These are phyloP conservation scores for Cynoglossus semilaevis DNA, from an alignment of 2,113 vertebrate genomes.

Conservation along the genomic window DNA sequence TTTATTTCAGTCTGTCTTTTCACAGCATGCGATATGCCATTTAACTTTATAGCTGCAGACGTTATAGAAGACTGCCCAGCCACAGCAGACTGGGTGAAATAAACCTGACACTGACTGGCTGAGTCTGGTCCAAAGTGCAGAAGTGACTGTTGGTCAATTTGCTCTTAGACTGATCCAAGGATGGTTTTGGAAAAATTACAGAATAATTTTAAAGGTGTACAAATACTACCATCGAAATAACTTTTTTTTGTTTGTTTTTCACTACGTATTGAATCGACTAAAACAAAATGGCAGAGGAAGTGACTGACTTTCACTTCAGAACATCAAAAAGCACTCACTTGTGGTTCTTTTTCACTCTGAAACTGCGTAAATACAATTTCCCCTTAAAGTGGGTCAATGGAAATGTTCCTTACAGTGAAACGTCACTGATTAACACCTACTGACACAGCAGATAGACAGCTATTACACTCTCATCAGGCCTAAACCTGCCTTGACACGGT, in stretches of 20 bases:
- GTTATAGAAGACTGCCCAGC: background rate
- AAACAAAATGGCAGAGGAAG: constrained; percentile 9
- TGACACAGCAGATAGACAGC: constrained; percentile 23
- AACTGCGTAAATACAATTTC: background rate
- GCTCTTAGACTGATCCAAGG: constrained; percentile 2
- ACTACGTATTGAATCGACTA: too few relatives aligned
- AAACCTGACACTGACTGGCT: constrained; percentile 5
- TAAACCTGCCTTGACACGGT: constrained; percentile 10
- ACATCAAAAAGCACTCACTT: background rate
- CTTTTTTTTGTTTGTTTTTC: too few relatives aligned
- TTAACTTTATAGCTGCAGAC: constrained; percentile 2
- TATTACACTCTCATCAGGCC: constrained; percentile 13
- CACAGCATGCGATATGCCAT: background rate
- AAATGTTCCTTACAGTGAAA: constrained; percentile 9
- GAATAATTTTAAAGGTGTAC: too few relatives aligned
- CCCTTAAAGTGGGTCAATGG: constrained; percentile 20
- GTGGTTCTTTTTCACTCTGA: background rate
- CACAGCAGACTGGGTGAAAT: background rate
- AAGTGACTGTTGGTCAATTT: constrained; percentile 10
- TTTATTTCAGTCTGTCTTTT: background rate
- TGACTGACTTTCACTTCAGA: background rate
- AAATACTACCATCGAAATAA: too few relatives aligned
- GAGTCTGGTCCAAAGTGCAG: constrained; percentile 50
- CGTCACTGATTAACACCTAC: constrained; percentile 53
- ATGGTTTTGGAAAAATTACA: constrained; percentile 47